Percentiles rank a stretch among this genome's conserved stretches.
Conservation (phyloP, 2,888 invertebrate species). For the Melanchra persicariae region DNA sequence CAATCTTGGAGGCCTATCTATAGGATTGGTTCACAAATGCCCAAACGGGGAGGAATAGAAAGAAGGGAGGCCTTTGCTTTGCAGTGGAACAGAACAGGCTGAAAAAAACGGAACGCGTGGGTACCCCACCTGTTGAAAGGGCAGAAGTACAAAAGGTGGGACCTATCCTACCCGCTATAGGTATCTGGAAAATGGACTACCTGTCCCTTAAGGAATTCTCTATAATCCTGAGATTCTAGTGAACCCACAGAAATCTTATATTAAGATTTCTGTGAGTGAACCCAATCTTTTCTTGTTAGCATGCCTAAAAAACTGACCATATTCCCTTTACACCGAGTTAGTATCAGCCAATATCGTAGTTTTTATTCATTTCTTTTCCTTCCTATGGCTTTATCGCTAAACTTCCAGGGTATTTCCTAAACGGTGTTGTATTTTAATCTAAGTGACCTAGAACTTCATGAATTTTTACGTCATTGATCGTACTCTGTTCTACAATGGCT, state of each 20-base stretch:
- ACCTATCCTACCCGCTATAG: no score
- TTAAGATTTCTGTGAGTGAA: no score
- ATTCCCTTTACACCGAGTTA: background rate
- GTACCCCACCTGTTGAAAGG: no score
- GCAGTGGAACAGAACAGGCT: background rate
- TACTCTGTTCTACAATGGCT: conserved; percentile 4
- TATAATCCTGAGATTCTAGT: background rate
- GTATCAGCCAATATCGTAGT: background rate
- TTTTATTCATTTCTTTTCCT: background rate
- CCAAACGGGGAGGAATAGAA: no score
- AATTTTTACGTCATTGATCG: background rate
- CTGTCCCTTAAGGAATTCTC: no score
- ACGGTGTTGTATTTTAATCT: background rate
- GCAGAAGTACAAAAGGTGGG: background rate
- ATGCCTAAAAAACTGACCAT: background rate
- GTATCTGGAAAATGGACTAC: no score
- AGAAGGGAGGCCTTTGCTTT: background rate
- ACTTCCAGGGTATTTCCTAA: background rate
- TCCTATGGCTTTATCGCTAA: conserved; percentile 1
- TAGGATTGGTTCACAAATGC: background rate
- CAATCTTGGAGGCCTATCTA: background rate
- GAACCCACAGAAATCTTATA: no score
- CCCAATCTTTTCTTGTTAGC: background rate
- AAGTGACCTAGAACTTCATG: conserved; percentile 11
- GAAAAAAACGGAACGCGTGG: background rate